Evolutionary conservation across 2,113 vertebrate genomes (phyloP).

Genomic region (Uria aalge): DNA sequence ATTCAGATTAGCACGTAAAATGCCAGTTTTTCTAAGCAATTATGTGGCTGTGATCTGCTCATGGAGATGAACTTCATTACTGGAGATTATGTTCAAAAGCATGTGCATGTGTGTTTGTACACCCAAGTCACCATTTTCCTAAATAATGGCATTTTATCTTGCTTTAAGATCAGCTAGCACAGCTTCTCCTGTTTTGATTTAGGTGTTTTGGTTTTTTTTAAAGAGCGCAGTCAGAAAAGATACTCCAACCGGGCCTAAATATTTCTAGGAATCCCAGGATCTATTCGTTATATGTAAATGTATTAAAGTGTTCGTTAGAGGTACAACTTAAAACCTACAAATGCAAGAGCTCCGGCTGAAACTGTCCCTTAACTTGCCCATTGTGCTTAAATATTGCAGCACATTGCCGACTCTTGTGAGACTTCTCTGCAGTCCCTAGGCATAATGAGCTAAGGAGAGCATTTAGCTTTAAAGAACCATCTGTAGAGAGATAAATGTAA

Average conservation of each 20-base stretch:
- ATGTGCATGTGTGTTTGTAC: conserved; percentile 17
- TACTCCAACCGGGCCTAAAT: background rate
- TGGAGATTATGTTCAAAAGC: background rate
- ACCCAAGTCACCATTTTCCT: background rate
- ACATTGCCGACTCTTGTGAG: conserved; percentile 43
- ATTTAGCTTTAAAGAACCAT: background rate
- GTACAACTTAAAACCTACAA: conserved; percentile 68
- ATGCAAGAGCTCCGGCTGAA: conserved; percentile 45
- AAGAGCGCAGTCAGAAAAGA: background rate
- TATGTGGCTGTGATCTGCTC: background rate
- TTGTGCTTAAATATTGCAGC: conserved; percentile 47
- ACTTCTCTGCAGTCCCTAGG: conserved; percentile 42
- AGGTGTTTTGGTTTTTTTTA: background rate
- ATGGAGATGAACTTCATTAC: background rate
- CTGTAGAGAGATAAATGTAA: background rate
- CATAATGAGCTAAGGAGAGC: conserved; percentile 38
- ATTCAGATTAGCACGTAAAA: background rate
- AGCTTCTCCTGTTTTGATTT: background rate
- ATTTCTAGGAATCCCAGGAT: background rate
- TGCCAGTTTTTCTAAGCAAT: background rate
- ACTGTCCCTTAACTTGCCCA: background rate
- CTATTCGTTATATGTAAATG: background rate
- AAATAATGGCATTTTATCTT: background rate
- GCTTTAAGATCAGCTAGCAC: background rate
- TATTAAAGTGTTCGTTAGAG: background rate